These are phyloP conservation scores for Digitonthophagus gazella DNA, from an alignment of 2,888 invertebrate genomes.

Conservation along the genomic window DNA sequence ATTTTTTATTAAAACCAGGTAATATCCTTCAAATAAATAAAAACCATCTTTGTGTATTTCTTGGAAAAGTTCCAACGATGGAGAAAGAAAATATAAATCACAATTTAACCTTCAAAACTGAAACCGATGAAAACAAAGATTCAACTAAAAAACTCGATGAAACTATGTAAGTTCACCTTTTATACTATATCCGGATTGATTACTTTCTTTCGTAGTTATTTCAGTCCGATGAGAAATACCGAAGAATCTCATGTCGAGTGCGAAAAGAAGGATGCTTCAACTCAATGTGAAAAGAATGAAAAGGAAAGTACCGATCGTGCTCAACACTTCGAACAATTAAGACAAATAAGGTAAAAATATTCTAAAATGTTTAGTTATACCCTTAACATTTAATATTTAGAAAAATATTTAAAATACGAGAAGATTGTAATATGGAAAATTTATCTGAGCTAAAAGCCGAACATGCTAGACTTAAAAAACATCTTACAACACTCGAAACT, in stretches of 20 bases:
- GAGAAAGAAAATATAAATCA: not conserved
- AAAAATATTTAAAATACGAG: no score
- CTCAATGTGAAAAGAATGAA: not conserved
- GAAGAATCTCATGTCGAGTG: not conserved
- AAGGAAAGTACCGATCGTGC: not conserved
- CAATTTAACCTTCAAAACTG: no score
- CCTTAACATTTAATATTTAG: no score
- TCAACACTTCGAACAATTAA: not conserved
- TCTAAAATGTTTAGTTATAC: no score
- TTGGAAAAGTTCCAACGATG: not conserved
- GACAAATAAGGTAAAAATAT: no score
- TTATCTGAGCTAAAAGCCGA: not conserved
- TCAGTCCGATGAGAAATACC: not conserved
- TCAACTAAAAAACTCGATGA: no score
- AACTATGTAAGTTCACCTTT: not conserved
- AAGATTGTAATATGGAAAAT: no score
- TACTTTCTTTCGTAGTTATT: not conserved
- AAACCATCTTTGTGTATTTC: no score
- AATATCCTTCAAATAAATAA: no score
- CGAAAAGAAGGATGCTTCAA: not conserved
- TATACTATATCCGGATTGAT: not conserved
- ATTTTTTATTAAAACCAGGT: no score
- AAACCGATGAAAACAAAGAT: no score
- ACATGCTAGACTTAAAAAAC: not conserved
- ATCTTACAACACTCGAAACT: not conserved